Evolutionary conservation across 2,888 invertebrate genomes (phyloP).

Genomic region (Thereva unica): DNA sequence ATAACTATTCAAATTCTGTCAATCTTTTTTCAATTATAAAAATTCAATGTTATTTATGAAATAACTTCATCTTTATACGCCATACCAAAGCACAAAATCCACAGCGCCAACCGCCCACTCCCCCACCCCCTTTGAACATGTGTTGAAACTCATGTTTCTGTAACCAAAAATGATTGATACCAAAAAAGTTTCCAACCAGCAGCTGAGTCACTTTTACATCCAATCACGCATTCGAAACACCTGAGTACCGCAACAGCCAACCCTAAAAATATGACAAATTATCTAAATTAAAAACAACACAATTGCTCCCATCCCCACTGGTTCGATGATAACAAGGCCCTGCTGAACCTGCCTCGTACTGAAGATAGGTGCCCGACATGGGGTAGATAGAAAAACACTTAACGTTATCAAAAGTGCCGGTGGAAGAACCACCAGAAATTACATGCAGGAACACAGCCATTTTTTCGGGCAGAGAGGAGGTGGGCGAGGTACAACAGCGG

Average conservation of each 20-base stretch:
- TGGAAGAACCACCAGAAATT: neutral
- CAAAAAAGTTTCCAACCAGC: no score
- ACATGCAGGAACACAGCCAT: slow-evolving; percentile 4
- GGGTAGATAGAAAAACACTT: slow-evolving; percentile 34
- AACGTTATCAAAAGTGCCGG: slow-evolving; percentile 28
- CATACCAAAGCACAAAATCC: no score
- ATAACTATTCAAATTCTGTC: no score
- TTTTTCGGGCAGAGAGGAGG: neutral
- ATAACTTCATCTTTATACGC: no score
- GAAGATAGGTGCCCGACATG: neutral
- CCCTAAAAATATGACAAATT: slow-evolving; percentile 27
- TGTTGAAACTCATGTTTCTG: no score
- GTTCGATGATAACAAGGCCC: neutral
- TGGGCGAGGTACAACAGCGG: slow-evolving; percentile 1
- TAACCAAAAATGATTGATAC: no score
- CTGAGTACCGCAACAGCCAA: neutral
- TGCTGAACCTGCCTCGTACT: neutral
- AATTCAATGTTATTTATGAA: no score
- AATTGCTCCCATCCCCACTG: neutral
- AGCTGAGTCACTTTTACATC: no score
- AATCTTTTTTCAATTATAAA: no score
- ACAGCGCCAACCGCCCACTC: no score
- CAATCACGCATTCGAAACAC: no score
- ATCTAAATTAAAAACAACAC: slow-evolving; percentile 37
- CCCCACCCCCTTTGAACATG: no score